Base-by-base conservation (phyloP, 2,113 vertebrate species). In the Polyodon spathula region DNA sequence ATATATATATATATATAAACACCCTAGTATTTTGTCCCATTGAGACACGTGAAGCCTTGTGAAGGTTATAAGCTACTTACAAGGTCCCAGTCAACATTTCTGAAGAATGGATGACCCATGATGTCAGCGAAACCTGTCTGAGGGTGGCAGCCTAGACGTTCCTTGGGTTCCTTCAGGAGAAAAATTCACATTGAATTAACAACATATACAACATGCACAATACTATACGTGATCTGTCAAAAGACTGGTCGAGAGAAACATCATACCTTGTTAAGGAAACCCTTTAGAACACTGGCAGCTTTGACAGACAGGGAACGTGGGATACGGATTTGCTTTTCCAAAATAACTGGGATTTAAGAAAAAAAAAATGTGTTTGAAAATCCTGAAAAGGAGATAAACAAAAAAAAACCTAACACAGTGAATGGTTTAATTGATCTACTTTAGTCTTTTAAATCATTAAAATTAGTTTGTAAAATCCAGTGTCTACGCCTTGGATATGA, bases 301-400 rank as follows among this genome's bases (percentile, higher is more conserved):
- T 99, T 99, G 69, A 99, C 96, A 68, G 95, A 98, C 66, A 99
- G 81, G 9, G 96, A 99, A 62, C 96, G 89, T 5, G 96, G 96
- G 74, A 99, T 99, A 73, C 96, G 68, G 67, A 99, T 99, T 86
- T 98, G 95, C 76, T 99, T 99, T 84, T 99, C 95, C 88, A 99
- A 88, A 87, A 99, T 99, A 41, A 99, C 96, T 99, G 84, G 59
- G 60, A 59, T 58, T 55, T 41, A 78, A 76, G 67, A 67, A 67
- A 59, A 73, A 8, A 71, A 59, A 43, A 56, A 37, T 27, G 1
- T 27, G 3, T 1, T 27, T 27, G 27, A 27, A 27, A 27, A 27
- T 27, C 27, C 27, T 27, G n/a, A 27, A n/a, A n/a, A n/a, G n/a
- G n/a, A n/a, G n/a, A n/a, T n/a, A n/a, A n/a, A n/a, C n/a, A n/a